These are phyloP conservation scores for Prolemur simus DNA, from an alignment of 2,113 vertebrate species.

Conservation along the genomic window DNA sequence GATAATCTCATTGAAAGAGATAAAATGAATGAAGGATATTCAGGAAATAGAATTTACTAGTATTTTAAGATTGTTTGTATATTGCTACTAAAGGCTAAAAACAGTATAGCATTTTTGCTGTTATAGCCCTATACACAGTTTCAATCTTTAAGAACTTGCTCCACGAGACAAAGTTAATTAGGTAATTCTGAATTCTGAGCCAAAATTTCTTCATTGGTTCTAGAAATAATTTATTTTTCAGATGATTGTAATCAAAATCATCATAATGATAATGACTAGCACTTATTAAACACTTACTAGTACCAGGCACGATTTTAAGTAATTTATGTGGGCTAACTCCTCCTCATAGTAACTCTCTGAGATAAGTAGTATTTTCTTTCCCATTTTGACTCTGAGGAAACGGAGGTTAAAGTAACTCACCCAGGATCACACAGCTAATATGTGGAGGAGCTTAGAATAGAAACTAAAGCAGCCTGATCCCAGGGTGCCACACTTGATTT, in stretches of 20 bases:
- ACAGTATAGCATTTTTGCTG: background rate
- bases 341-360: background rate
- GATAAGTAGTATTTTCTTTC: background rate
- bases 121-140: background rate
- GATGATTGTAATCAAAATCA: background rate
- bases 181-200: background rate
- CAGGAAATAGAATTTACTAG: background rate
- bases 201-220: slow-evolving; percentile 21
- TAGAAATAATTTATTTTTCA: background rate
- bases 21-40: background rate
- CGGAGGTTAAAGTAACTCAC: background rate
- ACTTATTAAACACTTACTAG: background rate
- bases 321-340: background rate
- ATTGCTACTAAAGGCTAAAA: background rate
- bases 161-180: background rate
- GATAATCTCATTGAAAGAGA: background rate
- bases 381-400: background rate
- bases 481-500: background rate
- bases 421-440: background rate
- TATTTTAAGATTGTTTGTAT: background rate
- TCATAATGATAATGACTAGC: background rate
- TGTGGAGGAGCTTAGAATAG: background rate
- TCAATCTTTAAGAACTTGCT: background rate
- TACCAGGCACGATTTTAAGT: background rate
- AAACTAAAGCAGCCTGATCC: background rate